Conservation (phyloP, 2,113 vertebrate genomes). For the Edolisoma coerulescens region DNA sequence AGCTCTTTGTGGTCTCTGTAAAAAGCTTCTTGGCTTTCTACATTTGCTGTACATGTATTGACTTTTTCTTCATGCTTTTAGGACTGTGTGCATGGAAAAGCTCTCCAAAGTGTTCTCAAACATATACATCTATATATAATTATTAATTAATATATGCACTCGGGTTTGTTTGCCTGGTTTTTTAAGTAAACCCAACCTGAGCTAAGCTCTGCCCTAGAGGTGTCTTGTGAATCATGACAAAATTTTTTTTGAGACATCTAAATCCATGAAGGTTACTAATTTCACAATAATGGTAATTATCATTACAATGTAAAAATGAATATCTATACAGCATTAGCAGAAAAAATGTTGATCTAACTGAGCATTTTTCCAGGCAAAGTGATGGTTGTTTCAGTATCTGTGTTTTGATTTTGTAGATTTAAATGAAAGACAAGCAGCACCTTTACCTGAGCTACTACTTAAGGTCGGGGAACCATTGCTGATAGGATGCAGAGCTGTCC, state of each 20-base stretch:
- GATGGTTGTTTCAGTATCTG: not conserved
- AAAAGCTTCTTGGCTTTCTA: not conserved
- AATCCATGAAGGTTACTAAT: not conserved
- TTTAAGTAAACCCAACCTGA: not conserved
- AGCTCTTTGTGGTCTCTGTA: not conserved
- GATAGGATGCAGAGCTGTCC: slow-evolving; percentile 72
- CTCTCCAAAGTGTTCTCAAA: not conserved
- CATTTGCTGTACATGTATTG: not conserved
- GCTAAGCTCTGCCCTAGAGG: not conserved
- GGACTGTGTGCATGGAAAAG: not conserved
- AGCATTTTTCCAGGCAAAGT: not conserved
- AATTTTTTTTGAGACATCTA: not conserved
- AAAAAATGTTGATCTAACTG: not conserved
- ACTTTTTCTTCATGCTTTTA: not conserved
- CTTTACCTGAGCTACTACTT: slow-evolving; percentile 67
- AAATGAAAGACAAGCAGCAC: slow-evolving; percentile 42
- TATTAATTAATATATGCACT: not conserved
- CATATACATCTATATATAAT: not conserved
- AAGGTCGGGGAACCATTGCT: slow-evolving; percentile 74
- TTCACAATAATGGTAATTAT: not conserved
- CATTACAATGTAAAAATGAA: not conserved
- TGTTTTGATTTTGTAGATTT: slow-evolving; percentile 72
- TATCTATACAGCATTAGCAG: not conserved
- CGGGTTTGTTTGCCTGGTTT: not conserved
- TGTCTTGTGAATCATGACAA: not conserved